phyloP scores from a whole-genome alignment of 2,113 vertebrate species.

The Gymnarchus niloticus region DNA sequence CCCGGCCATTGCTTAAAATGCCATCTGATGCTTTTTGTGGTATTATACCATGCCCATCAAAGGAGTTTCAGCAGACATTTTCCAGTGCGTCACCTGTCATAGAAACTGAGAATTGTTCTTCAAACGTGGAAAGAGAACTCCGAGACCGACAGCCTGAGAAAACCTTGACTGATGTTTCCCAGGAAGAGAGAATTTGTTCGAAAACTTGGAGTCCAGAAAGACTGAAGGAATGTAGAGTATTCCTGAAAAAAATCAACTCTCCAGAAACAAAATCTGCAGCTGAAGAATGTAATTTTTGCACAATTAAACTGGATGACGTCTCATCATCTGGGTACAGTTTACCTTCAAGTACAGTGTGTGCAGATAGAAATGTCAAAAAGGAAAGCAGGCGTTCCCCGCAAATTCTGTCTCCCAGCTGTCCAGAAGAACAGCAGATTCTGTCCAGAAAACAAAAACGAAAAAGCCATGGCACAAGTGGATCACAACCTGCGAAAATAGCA shows the following conservation, averaged over 20 bases:
- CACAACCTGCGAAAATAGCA: conserved; percentile 72
- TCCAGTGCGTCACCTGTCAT: background rate
- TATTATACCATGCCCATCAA: background rate
- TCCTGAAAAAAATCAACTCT: conserved; percentile 86
- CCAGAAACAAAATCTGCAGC: conserved; percentile 63
- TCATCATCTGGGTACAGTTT: conserved; percentile 46
- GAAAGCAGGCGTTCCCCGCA: conserved; percentile 30
- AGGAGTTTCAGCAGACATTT: background rate
- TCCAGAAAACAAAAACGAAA: conserved; percentile 40
- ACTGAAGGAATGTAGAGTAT: conserved; percentile 90
- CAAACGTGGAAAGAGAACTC: conserved; percentile 26
- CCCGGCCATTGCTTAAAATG: background rate
- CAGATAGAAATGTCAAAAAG: conserved; percentile 32
- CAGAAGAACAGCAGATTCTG: conserved; percentile 33
- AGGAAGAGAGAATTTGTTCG: conserved; percentile 64
- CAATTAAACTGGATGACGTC: conserved; percentile 60
- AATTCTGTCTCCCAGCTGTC: conserved; percentile 25
- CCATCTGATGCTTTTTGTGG: background rate
- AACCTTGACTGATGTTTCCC: conserved; percentile 42
- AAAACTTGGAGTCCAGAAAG: conserved; percentile 76
- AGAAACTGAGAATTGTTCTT: background rate
- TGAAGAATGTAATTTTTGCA: conserved; percentile 59
- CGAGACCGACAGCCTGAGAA: conserved; percentile 33
- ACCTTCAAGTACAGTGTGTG: conserved; percentile 38
- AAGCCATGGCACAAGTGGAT: conserved; percentile 40